Evolutionary conservation across 2,113 vertebrate species (phyloP), one percentile per base, ranked within the genome.

Genomic region (Puffinus mauretanicus): DNA sequence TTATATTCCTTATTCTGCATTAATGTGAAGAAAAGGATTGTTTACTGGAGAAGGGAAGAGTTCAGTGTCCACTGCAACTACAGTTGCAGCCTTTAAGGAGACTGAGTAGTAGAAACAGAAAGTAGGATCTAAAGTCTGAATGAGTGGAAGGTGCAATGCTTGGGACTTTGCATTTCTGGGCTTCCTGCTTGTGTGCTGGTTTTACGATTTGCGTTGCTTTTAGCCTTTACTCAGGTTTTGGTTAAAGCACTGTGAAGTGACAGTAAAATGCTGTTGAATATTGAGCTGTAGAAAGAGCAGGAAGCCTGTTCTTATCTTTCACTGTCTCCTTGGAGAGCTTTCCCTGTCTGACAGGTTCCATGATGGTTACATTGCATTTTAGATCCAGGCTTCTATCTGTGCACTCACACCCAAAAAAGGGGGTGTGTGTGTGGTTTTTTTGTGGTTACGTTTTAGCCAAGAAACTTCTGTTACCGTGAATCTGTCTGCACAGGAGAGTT

Each of bases 311-410:
- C 64, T 93, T 34, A 81, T 92, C 58, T 70, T 88, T 78, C 44
- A 17, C 82, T 83, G 46, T 79, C 44, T 86, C 29, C 72, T 83
- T 86, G 69, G 82, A 95, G 57, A 79, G 86, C 83, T 86, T 90
- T 78, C 82, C 40, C 64, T 81, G 54, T 92, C 86, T 95, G 79
- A 71, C 77, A 25, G 83, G 16, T 88, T 92, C 75, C 7, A 1
- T 94, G 80, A 60, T 66, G 42, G 27, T 82, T 89, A 6, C 89
- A 52, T 70, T 81, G 38, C 57, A 36, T 51, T 91, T 94, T 75
- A 81, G 55, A 88, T 80, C 75, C 85, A 90, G 90, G 71, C 77
- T 94, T 93, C 75, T 95, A 65, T 84, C 69, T 70, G 46, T 14
- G 7, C 40, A 40, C 40, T 11, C 12, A 40, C 40, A 40, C 11